Evolutionary conservation across 2,113 vertebrate genomes (phyloP).

Genomic region (Catharus fuscescens): DNA sequence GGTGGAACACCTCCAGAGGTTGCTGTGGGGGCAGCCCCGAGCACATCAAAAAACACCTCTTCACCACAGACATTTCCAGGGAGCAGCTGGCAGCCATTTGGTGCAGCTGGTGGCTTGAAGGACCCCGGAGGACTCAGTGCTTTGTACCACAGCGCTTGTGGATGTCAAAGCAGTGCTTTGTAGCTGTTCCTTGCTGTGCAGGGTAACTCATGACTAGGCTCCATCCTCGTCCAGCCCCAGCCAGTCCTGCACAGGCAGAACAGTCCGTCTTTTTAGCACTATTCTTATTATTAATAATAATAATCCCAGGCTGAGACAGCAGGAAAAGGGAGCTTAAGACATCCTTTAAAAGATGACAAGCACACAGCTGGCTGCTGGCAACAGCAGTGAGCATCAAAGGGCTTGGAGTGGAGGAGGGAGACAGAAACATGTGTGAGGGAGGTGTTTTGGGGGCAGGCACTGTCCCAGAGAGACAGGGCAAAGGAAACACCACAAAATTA

Average conservation of each 20-base stretch:
- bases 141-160: background rate
- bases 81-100: slow-evolving; percentile 30
- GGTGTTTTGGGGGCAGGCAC: background rate
- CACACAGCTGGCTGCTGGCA: slow-evolving; percentile 35
- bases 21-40: background rate
- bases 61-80: background rate
- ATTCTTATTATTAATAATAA: background rate
- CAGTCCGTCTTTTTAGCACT: background rate
- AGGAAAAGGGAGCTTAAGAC: slow-evolving; percentile 18
- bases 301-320: background rate
- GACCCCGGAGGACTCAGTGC: background rate
- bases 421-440: background rate
- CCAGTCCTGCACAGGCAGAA: background rate
- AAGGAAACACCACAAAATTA: background rate
- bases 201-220: background rate
- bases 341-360: background rate
- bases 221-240: background rate
- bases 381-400: slow-evolving; percentile 17
- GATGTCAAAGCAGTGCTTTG: background rate
- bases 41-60: background rate
- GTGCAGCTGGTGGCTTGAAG: background rate
- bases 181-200: background rate
- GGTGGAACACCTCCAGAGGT: background rate
- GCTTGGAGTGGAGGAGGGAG: background rate
- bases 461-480: background rate